Evolutionary conservation across 2,113 vertebrate genomes (phyloP).

Genomic region (Pipra filicauda): DNA sequence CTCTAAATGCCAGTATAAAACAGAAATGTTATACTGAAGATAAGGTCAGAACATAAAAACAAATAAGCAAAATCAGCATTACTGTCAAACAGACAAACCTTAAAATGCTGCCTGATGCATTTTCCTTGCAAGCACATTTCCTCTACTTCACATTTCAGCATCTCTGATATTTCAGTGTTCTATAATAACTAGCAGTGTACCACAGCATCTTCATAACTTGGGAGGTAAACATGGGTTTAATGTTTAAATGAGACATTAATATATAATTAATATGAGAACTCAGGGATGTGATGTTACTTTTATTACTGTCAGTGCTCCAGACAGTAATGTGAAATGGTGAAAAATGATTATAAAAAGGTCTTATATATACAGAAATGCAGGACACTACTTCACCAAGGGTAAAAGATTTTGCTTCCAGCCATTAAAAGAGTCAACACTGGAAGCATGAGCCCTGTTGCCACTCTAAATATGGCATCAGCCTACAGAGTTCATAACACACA

Average conservation of each 20-base stretch:
- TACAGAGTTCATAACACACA: neutral
- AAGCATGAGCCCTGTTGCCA: neutral
- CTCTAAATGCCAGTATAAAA: neutral
- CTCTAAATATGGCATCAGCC: neutral
- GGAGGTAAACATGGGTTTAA: neutral
- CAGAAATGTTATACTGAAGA: neutral
- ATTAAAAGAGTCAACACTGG: neutral
- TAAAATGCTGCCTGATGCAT: neutral
- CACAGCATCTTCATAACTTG: neutral
- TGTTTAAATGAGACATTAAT: neutral
- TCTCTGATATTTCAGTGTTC: neutral
- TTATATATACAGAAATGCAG: neutral
- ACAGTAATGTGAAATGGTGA: neutral
- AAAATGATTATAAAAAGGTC: neutral
- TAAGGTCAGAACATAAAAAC: neutral
- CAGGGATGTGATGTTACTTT: neutral
- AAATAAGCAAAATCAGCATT: slow-evolving; percentile 24
- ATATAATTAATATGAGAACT: neutral
- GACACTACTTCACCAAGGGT: neutral
- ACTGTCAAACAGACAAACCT: neutral
- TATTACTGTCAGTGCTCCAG: neutral
- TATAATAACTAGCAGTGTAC: neutral
- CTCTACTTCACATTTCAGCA: neutral
- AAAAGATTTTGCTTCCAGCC: neutral
- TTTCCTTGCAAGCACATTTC: neutral